Conservation (phyloP, 2,888 invertebrate genomes). For the Aspidiotus destructor region DNA sequence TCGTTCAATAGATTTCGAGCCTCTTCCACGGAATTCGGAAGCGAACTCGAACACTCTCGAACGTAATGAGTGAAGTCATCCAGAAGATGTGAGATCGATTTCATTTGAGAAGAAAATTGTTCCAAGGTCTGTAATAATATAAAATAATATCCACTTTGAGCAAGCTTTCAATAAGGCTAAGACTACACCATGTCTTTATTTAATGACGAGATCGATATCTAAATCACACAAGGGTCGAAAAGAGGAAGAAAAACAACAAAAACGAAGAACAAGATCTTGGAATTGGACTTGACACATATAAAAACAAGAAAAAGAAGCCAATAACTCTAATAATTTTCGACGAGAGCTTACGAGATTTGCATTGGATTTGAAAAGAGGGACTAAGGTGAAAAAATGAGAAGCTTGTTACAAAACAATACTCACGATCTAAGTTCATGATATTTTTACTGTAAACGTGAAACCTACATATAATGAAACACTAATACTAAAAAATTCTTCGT, state of each 20-base stretch:
- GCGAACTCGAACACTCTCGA: constrained; percentile 58
- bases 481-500: no score
- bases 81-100: constrained; percentile 76
- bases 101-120: constrained; percentile 84
- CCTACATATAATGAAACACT: no score
- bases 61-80: constrained; percentile 80
- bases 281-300: background rate
- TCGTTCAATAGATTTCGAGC: constrained; percentile 76
- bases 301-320: constrained; percentile 10
- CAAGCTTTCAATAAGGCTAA: no score
- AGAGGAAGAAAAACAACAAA: background rate
- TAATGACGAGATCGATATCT: no score
- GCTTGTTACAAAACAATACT: no score
- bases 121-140: constrained; percentile 67
- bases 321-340: no score
- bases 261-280: background rate
- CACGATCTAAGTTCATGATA: no score
- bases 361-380: no score
- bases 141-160: background rate
- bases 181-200: no score
- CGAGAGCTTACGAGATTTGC: no score
- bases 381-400: no score
- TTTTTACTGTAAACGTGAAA: no score
- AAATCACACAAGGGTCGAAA: background rate
- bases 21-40: constrained; percentile 86